Percentiles rank a stretch among this genome's conserved stretches.
These are phyloP conservation scores for Scaptomyza hsui DNA, from an alignment of 1,140 invertebrate species.

Conservation along the genomic window DNA sequence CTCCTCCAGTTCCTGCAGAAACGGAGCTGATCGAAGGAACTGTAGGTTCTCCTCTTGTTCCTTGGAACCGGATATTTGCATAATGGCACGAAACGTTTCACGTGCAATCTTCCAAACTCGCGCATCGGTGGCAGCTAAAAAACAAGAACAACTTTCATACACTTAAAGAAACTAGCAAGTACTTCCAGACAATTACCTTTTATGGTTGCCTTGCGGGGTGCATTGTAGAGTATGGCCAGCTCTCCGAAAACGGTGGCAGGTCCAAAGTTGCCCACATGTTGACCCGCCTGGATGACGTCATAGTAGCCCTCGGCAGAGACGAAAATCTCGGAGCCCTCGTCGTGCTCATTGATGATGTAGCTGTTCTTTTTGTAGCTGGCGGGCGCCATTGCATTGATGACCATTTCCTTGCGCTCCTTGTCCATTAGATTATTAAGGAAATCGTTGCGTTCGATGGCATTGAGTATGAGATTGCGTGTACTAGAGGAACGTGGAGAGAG, in stretches of 20 bases:
- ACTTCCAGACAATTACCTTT: constrained; percentile 86
- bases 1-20: constrained; percentile 91
- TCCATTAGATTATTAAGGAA: constrained; percentile 96
- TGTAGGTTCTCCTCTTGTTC: constrained; percentile 92
- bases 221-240: constrained; percentile 96
- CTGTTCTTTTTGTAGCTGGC: constrained; percentile 90
- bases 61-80: constrained; percentile 91
- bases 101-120: constrained; percentile 95
- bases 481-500: constrained; percentile 62
- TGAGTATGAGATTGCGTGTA: constrained; percentile 85
- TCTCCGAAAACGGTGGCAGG: constrained; percentile 96
- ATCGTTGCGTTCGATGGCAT: constrained; percentile 92
- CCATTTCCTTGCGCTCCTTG: constrained; percentile 90
- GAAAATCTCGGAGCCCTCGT: constrained; percentile 91
- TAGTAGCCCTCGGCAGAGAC: constrained; percentile 93
- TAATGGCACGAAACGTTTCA: constrained; percentile 93
- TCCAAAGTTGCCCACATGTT: constrained; percentile 91
- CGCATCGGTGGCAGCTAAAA: constrained; percentile 90
- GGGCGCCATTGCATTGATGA: constrained; percentile 96
- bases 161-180: background rate
- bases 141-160: background rate
- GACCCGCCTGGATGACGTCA: constrained; percentile 92
- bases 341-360: constrained; percentile 94
- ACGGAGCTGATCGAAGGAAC: constrained; percentile 93
- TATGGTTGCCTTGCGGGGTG: constrained; percentile 93